Evolutionary conservation across 2,113 vertebrate species (phyloP), one percentile per base, ranked within the genome.

Genomic region (Heterocephalus glaber): DNA sequence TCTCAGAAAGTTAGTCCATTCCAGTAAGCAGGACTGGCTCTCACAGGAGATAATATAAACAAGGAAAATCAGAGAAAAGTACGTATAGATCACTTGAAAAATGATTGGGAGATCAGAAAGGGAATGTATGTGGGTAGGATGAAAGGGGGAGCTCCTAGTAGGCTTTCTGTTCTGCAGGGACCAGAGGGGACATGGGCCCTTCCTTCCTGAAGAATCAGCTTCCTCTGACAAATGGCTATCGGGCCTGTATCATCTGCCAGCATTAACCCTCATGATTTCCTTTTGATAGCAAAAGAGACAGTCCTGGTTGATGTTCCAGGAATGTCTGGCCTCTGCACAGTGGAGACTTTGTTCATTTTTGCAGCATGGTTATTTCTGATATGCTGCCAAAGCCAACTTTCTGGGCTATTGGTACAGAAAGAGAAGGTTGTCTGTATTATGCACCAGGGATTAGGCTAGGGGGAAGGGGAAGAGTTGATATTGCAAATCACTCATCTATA

Each of bases 251-350:
- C 38, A 8, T 24, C 22, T 24, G 12, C 86, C 35, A 70, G 84
- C 6, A 11, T 14, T 22, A 84, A 79, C 70, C 60, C 41, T 44
- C 95, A n/a, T 60, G 24, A 33, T 92, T 89, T 92, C 93, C 97
- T 92, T 88, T 92, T 44, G 52, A 20, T 80, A 72, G 87, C 80
- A 70, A 91, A 90, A 58, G 86, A 91, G 88, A 91, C 81, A 56
- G 84, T 30, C 89, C 77, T 97, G 88, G 61, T 56, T 92, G 17
- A 56, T 86, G 91, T 68, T 94, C 95, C 95, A 98, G 96, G 95
- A 97, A 95, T 95, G 72, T 74, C 97, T 97, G 95, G 79, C 90
- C 90, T 49, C 76, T 14, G 52, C 84, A 98, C 86, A 98, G 94
- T 60, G 96, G 90, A 89, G 4, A 33, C 96, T 97, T 95, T 93